These are phyloP conservation scores for Saccopteryx bilineata DNA, from an alignment of 2,113 vertebrate genomes.

Conservation along the genomic window DNA sequence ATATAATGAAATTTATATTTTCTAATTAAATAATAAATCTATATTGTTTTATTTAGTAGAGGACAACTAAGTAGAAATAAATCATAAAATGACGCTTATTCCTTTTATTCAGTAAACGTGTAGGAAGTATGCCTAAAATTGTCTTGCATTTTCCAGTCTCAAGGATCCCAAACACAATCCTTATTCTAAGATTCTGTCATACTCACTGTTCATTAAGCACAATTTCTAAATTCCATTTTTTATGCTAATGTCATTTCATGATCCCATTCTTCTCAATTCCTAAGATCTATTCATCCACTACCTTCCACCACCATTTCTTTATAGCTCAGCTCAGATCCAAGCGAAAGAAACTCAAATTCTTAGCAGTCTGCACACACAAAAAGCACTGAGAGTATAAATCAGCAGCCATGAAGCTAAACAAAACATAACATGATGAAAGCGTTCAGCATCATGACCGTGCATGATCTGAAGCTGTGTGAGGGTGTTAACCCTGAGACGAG, in stretches of 20 bases:
- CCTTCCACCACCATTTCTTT: neutral
- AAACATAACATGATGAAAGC: neutral
- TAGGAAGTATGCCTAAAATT: neutral
- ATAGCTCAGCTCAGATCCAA: neutral
- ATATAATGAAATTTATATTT: conserved; percentile 2
- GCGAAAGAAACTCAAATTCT: neutral
- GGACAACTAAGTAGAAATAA: conserved; percentile 36
- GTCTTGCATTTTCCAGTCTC: neutral
- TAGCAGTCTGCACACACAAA: neutral
- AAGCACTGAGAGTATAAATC: neutral
- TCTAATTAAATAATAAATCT: conserved; percentile 30
- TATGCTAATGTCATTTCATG: neutral
- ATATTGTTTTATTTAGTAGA: neutral
- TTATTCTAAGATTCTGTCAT: neutral
- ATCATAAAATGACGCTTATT: neutral
- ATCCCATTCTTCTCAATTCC: neutral
- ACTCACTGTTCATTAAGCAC: neutral
- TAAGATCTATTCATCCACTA: neutral
- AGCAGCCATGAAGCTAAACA: neutral
- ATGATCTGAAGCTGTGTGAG: neutral
- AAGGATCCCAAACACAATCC: neutral
- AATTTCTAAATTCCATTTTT: neutral
- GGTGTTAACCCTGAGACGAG: neutral
- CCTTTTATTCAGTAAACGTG: neutral
- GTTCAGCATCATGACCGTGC: neutral